Percentiles rank a stretch among this genome's conserved stretches.
Conservation (phyloP, 2,797 vertebrate species). For the Gadopsis marmoratus region DNA sequence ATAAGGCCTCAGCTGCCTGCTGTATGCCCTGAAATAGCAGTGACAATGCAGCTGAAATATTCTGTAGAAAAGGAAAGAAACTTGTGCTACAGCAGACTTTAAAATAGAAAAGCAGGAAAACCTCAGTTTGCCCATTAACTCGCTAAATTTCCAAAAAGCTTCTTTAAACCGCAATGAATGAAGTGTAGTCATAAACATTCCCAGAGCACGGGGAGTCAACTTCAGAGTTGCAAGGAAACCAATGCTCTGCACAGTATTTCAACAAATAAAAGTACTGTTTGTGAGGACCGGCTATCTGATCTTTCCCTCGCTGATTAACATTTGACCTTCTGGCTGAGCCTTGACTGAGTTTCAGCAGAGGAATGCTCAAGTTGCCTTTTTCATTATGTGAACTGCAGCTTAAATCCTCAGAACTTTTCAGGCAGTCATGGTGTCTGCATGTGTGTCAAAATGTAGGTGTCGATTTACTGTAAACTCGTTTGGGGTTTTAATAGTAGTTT, state of each 20-base stretch:
- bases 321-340: slow-evolving; percentile 22
- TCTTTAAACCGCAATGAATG: slow-evolving; percentile 25
- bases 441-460: not conserved
- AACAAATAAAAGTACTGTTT: slow-evolving; percentile 41
- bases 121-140: slow-evolving; percentile 22
- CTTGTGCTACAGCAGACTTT: slow-evolving; percentile 9
- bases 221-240: slow-evolving; percentile 75
- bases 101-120: slow-evolving; percentile 33
- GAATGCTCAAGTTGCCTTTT: slow-evolving; percentile 10
- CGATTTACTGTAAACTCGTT: not conserved
- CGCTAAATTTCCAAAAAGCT: slow-evolving; percentile 8
- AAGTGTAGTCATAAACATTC: slow-evolving; percentile 11
- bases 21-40: not conserved
- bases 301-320: slow-evolving; percentile 30
- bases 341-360: not conserved
- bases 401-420: not conserved
- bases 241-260: not conserved
- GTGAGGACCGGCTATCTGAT: slow-evolving; percentile 41
- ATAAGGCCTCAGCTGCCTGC: not conserved
- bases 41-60: not conserved
- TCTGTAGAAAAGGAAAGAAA: not conserved
- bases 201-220: not conserved
- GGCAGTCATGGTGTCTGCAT: not conserved
- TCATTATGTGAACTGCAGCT: not conserved
- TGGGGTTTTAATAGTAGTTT: not conserved